Percentiles rank a stretch among this genome's conserved stretches.
phyloP scores from a whole-genome alignment of 2,888 invertebrate species.

The Aethes cnicana region DNA sequence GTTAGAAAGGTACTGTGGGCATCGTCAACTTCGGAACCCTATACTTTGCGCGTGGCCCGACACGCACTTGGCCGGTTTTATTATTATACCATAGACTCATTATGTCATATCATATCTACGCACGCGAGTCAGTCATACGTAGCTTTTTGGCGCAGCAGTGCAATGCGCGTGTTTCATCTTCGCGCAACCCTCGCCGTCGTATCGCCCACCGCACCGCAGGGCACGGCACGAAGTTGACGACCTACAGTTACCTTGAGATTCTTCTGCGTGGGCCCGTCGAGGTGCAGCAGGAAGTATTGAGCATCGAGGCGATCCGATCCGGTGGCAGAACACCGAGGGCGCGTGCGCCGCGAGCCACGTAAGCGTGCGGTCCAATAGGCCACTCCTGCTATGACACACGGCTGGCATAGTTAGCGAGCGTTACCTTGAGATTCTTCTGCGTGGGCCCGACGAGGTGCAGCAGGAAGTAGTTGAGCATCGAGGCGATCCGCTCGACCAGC shows the following conservation, averaged over 20 bases:
- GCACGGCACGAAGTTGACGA: no score
- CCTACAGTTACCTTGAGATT: slow-evolving; percentile 93
- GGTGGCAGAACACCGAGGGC: slow-evolving; percentile 92
- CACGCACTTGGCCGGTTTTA: no score
- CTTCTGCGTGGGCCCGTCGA: slow-evolving; percentile 95
- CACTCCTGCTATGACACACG: background rate
- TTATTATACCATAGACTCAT: no score
- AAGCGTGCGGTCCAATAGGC: slow-evolving; percentile 90
- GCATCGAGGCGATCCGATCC: slow-evolving; percentile 96
- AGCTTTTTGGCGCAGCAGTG: no score
- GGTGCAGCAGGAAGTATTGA: slow-evolving; percentile 95
- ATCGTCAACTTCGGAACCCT: no score
- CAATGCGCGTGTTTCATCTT: no score
- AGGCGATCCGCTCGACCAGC: slow-evolving; percentile 95
- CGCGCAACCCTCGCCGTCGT: no score
- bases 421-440: slow-evolving; percentile 93
- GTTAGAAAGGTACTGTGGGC: no score
- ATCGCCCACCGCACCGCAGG: no score
- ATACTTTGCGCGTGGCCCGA: no score
- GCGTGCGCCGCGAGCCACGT: slow-evolving; percentile 89
- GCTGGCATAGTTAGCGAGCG: background rate
- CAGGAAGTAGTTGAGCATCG: slow-evolving; percentile 97
- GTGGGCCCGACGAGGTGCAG: slow-evolving; percentile 95
- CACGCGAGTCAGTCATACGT: no score
- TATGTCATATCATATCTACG: no score